Percentiles rank a stretch among this genome's conserved stretches.
phyloP scores from a whole-genome alignment of 2,797 vertebrate species.

The Dryobates pubescens region DNA sequence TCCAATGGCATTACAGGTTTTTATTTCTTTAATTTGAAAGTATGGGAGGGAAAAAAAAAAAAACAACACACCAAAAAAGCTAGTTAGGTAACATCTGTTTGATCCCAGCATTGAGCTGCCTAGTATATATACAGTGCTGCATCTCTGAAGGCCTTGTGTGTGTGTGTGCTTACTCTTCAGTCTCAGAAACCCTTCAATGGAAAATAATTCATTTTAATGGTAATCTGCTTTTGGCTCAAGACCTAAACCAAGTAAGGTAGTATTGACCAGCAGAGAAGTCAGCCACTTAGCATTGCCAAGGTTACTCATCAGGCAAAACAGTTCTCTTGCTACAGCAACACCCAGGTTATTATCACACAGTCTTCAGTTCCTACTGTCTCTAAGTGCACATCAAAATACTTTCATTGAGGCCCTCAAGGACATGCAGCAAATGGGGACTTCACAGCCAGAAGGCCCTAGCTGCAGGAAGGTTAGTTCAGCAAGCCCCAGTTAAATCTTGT shows the following conservation, averaged over 20 bases:
- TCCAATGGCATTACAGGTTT: neutral
- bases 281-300: accelerated
- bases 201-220: neutral
- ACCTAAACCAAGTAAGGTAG: neutral
- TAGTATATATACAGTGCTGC: neutral
- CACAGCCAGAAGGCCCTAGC: neutral
- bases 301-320: neutral
- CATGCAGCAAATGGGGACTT: neutral
- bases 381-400: neutral
- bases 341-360: accelerated
- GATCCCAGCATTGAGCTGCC: neutral
- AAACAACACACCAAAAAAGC: neutral
- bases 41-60: neutral
- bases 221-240: neutral
- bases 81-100: neutral
- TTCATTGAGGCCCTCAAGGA: neutral
- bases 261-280: neutral
- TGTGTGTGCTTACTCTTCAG: neutral
- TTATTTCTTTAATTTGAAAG: neutral
- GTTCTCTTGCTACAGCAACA: neutral
- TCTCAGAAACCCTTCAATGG: neutral
- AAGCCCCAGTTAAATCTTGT: neutral
- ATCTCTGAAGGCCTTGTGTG: neutral
- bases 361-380: neutral
- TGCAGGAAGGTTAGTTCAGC: neutral